Conservation (phyloP, 2,113 vertebrate species). For the Callaeas wilsoni region DNA sequence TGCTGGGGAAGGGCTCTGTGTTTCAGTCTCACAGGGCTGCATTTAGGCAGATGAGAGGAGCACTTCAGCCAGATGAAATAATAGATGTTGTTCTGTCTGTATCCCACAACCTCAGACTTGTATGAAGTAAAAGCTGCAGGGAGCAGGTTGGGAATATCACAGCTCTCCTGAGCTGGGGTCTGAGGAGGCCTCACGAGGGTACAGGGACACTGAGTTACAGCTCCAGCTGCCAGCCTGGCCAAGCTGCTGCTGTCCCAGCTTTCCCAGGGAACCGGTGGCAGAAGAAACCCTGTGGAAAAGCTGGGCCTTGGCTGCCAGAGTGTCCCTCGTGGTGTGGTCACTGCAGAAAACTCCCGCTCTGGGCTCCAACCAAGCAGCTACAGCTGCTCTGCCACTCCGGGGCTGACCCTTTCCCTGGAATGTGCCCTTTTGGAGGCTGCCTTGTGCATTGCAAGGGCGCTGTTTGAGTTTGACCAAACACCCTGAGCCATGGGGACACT, state of each 20-base stretch:
- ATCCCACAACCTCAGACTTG: accelerated
- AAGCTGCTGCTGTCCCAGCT: neutral
- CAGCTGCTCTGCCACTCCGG: accelerated
- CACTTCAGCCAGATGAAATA: neutral
- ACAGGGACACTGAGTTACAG: neutral
- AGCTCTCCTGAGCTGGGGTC: neutral
- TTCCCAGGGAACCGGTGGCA: neutral
- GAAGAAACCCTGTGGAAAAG: neutral
- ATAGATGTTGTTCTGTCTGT: neutral
- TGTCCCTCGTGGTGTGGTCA: accelerated
- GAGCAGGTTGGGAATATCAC: accelerated
- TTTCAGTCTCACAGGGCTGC: too few species aligned
- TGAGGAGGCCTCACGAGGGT: neutral
- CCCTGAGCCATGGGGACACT: neutral
- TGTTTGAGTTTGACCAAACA: neutral
- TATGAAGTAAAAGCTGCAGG: neutral
- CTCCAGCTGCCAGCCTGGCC: neutral
- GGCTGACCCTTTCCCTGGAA: neutral
- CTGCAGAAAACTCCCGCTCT: neutral
- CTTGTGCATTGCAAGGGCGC: neutral
- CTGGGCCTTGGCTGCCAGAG: neutral
- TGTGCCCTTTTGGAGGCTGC: accelerated
- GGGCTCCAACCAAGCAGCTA: neutral
- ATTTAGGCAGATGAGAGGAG: accelerated
- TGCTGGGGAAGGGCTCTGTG: neutral